Conservation (phyloP, 2,888 invertebrate species). For the Leptopterna dolabrata region DNA sequence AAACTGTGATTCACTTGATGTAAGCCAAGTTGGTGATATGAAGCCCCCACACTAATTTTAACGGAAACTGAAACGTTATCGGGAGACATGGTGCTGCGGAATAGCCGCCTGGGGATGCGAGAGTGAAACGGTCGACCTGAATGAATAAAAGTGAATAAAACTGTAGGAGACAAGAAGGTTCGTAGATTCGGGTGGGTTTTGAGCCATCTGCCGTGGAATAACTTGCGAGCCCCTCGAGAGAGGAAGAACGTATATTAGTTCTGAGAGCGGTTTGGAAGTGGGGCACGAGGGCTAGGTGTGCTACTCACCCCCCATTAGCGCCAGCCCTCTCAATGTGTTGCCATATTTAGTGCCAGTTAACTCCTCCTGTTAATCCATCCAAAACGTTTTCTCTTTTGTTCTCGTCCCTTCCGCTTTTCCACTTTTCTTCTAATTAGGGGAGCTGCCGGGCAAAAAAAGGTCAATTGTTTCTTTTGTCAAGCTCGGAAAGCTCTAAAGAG, state of each 20-base stretch:
- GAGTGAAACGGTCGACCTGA: slow-evolving; percentile 6
- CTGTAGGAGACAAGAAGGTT: slow-evolving; percentile 4
- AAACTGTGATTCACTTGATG: too few relatives aligned
- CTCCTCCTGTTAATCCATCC: slow-evolving; percentile 21
- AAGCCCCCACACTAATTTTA: too few relatives aligned
- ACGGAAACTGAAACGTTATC: too few relatives aligned
- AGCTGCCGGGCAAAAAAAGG: background rate
- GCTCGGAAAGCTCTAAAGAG: background rate
- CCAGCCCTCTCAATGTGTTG: slow-evolving; percentile 39
- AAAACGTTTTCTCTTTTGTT: slow-evolving; percentile 14
- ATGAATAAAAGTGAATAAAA: slow-evolving; percentile 49
- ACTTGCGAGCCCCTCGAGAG: slow-evolving; percentile 5
- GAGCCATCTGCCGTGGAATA: slow-evolving; percentile 48
- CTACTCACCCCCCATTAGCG: slow-evolving; percentile 43
- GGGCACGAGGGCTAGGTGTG: slow-evolving; percentile 35
- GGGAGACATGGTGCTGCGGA: background rate
- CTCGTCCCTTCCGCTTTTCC: background rate
- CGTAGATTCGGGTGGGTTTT: slow-evolving; percentile 31
- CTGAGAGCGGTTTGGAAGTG: slow-evolving; percentile 37
- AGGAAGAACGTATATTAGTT: slow-evolving; percentile 42
- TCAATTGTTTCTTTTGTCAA: slow-evolving; percentile 5
- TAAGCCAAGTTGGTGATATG: too few relatives aligned
- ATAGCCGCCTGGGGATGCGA: background rate
- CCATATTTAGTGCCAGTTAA: slow-evolving; percentile 49
- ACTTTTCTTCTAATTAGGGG: background rate